Evolutionary conservation across 2,113 vertebrate genomes (phyloP).

Genomic region (Grammomys surdaster): DNA sequence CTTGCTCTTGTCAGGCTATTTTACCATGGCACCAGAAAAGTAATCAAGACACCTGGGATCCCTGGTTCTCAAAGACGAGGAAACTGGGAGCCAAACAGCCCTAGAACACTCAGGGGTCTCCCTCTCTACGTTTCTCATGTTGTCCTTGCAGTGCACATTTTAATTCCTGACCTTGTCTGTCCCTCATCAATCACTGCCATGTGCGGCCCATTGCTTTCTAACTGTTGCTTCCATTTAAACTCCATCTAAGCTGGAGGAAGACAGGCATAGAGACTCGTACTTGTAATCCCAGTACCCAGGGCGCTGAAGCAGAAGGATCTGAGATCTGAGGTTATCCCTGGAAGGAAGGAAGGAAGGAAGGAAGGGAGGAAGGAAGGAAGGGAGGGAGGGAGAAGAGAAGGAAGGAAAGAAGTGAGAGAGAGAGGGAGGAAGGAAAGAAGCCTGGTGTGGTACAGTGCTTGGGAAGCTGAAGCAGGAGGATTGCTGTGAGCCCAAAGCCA

Average conservation of each 20-base stretch:
- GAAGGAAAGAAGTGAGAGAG: rapidly evolving
- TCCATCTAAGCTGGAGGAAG: neutral
- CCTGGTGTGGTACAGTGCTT: neutral
- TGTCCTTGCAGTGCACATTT: neutral
- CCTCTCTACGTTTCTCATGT: neutral
- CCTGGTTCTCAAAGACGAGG: neutral
- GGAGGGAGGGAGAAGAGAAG: rapidly evolving
- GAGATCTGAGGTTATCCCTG: neutral
- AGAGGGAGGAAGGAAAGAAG: neutral
- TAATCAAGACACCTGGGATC: neutral
- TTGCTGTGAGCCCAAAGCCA: neutral
- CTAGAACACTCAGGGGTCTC: neutral
- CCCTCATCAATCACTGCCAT: neutral
- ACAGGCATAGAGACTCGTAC: neutral
- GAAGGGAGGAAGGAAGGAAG: neutral
- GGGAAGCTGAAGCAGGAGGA: neutral
- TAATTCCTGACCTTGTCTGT: neutral
- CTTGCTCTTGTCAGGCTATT: neutral
- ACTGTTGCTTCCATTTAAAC: conserved; percentile 4
- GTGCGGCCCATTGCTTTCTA: neutral
- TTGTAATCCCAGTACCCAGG: neutral
- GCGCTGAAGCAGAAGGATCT: neutral
- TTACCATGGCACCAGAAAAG: neutral
- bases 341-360: neutral
- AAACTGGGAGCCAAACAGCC: neutral